Conservation (phyloP, 2,888 invertebrate species). For the Alcis repandata region DNA sequence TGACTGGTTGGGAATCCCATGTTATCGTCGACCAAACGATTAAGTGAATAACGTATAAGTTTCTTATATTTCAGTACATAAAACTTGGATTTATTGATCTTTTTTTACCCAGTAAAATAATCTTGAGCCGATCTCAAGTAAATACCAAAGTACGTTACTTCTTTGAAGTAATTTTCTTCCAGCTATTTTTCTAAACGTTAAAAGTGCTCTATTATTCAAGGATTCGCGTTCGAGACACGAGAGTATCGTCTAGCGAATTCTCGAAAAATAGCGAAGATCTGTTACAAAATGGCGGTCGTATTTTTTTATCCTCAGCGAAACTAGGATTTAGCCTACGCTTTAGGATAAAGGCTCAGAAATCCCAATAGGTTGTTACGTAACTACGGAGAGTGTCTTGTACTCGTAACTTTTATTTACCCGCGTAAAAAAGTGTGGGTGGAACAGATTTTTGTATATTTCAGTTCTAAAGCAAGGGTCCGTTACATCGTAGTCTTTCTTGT, state of each 20-base stretch:
- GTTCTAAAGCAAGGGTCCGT: neutral
- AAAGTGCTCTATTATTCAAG: constrained; percentile 8
- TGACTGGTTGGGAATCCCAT: too few species aligned
- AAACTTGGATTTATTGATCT: neutral
- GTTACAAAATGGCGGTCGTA: constrained; percentile 23
- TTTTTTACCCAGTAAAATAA: neutral
- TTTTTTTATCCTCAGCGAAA: constrained; percentile 25
- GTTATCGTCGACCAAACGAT: too few species aligned
- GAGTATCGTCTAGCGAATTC: constrained; percentile 14
- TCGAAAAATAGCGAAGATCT: constrained; percentile 19
- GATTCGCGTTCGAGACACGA: constrained; percentile 3
- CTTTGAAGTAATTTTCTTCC: neutral
- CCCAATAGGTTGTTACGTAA: constrained; percentile 24
- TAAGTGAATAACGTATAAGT: too few species aligned
- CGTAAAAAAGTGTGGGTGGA: neutral
- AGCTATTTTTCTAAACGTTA: constrained; percentile 9
- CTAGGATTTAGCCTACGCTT: constrained; percentile 15
- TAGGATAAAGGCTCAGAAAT: constrained; percentile 15
- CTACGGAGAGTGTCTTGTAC: neutral
- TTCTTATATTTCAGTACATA: too few species aligned
- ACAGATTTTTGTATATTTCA: neutral
- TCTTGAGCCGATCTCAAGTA: neutral
- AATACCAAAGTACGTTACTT: neutral
- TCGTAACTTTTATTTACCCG: constrained; percentile 4
- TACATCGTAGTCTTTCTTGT: neutral